Evolutionary conservation across 2,797 vertebrate genomes (phyloP), one percentile per base, ranked within the genome.

Genomic region (Poeciliopsis infans): DNA sequence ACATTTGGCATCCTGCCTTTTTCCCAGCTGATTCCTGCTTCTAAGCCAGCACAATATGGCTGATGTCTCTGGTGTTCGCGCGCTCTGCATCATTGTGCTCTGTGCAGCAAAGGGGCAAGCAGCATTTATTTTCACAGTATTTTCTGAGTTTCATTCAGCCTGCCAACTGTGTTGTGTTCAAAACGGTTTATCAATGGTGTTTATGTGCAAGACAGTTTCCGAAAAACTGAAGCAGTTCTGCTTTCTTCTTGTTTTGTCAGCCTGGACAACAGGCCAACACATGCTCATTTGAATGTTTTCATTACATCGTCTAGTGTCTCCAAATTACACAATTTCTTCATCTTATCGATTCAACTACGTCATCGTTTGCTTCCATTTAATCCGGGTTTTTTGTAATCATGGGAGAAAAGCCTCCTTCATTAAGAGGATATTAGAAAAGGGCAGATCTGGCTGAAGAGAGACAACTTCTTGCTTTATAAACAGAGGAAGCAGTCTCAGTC

Each of bases 371-470:
- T 57, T 81, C 70, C 43, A 53, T 88, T 89, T 80, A 61, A 96
- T 96, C 96, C 95, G 96, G 95, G 97, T 96, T 96, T 96, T 95
- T 94, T 94, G 95, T 90, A 96, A 94, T 96, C 94, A 89, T 95
- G 91, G 92, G 93, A 78, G 81, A 86, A 85, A 95, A 79, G 86
- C 84, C 85, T 15, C 31, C 81, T 97, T 98, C 96, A 97, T 97
- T 98, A 97, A 97, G 96, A 95, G 95, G 96, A 96, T 97, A 97
- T 97, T 97, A 96, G 95, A 97, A 96, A 93, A 95, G 95, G 88
- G 94, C 89, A 96, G 96, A 96, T 98, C 97, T 96, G 93, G 93
- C 90, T 86, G 95, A 96, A 96, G 95, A 95, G 96, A 70, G 84
- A 82, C 77, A 87, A 31, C 85, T 85, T 81, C 2, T 93, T 94